phyloP scores from a whole-genome alignment of 2,797 vertebrate species.

The Sarcoramphus papa region DNA sequence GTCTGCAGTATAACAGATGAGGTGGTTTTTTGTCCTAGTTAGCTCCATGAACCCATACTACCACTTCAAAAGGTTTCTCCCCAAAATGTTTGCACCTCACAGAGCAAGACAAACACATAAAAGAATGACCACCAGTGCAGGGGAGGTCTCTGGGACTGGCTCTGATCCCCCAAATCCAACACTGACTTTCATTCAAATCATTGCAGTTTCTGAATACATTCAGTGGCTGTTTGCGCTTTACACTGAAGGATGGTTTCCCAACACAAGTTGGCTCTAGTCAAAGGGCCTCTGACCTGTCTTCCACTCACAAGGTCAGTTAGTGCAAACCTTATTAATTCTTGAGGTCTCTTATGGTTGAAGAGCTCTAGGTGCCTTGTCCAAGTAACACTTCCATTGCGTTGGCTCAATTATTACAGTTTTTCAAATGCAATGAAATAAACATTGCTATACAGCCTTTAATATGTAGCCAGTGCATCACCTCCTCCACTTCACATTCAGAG shows the following conservation, averaged over 20 bases:
- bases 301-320: neutral
- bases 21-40: neutral
- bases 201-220: neutral
- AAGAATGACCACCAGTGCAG: rapidly evolving
- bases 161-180: neutral
- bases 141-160: neutral
- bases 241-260: neutral
- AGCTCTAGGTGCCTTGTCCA: neutral
- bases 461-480: neutral
- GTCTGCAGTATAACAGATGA: neutral
- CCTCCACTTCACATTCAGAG: neutral
- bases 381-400: neutral
- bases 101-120: neutral
- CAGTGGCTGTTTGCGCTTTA: neutral
- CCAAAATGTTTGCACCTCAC: neutral
- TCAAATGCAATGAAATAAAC: neutral
- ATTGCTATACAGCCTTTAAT: neutral
- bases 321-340: neutral
- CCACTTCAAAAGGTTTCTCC: neutral
- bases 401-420: neutral
- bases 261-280: neutral
- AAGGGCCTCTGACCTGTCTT: neutral
- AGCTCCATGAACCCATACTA: neutral
- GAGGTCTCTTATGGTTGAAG: neutral
- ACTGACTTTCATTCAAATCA: neutral